Percentiles rank a stretch among this genome's conserved stretches.
phyloP scores from a whole-genome alignment of 2,113 vertebrate species.

The Amphiprion percula region DNA sequence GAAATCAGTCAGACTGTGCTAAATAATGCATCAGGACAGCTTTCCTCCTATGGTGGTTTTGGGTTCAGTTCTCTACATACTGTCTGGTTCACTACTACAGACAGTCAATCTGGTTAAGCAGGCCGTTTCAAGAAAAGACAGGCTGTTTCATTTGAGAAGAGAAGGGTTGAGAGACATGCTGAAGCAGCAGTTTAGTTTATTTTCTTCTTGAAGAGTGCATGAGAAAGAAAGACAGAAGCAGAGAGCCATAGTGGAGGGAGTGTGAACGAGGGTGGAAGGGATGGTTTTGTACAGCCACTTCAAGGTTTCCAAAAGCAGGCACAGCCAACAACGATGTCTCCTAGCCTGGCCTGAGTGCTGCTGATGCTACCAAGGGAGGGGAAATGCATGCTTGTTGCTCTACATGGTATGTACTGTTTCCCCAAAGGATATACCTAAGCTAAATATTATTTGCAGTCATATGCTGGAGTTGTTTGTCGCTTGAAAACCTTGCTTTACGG shows the following conservation, averaged over 20 bases:
- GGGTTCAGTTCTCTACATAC: conserved; percentile 90
- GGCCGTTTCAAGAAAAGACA: conserved; percentile 90
- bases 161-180: conserved; percentile 90
- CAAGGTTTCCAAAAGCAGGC: conserved; percentile 93
- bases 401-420: conserved; percentile 18
- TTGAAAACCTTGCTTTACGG: conserved; percentile 62
- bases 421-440: conserved; percentile 68
- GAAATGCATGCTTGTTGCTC: conserved; percentile 86
- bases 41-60: conserved; percentile 48
- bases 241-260: conserved; percentile 88
- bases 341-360: conserved; percentile 87
- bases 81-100: conserved; percentile 59
- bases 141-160: conserved; percentile 79
- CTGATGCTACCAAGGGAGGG: conserved; percentile 84
- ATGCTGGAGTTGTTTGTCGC: conserved; percentile 3
- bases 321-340: conserved; percentile 94
- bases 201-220: conserved; percentile 88
- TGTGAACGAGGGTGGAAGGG: conserved; percentile 86
- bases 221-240: conserved; percentile 89
- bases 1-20: not conserved
- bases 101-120: conserved; percentile 83
- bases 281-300: conserved; percentile 89
- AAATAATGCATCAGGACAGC: not conserved
- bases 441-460: conserved; percentile 82
- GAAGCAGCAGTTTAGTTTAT: conserved; percentile 83